Base-by-base conservation (phyloP, 2,888 invertebrate genomes). In the Phengaris alcon region DNA sequence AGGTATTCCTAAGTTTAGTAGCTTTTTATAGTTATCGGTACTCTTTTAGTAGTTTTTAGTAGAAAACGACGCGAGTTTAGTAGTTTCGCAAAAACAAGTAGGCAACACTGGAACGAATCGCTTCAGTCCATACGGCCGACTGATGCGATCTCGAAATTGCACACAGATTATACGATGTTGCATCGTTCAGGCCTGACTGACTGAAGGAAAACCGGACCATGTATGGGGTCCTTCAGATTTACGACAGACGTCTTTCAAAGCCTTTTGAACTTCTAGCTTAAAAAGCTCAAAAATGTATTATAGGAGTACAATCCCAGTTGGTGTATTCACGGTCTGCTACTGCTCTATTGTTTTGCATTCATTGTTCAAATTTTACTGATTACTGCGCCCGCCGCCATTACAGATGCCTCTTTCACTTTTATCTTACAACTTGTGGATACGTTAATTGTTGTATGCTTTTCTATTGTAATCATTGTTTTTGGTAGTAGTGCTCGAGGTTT, bases 281-380 rank as follows among this genome's bases (percentile, higher is more conserved):
- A 64, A 64, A 72, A 35, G 12, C 10, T 22, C 44, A 13, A 54
- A 75, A 75, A 70, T 57, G 64, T 78, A 78, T 77, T 79, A 79
- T 79, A 79, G 78, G 78, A 77, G 74, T 76, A 79, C 75, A 73
- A 68, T 57, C 77, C 74, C 74, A 74, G 69, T 69, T 35, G 13
- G 46, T 22, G 10, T 84, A 44, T 64, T 84, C 80, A 84, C 84
- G 83, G 85, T 86, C 86, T 86, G 82, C 79, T 80, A 77, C 77
- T 78, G 81, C 76, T 82, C 81, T 82, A 82, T 84, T 83, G 83
- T 82, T 79, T 80, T 81, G 79, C 81, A 78, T 77, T 80, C 82
- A 83, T 85, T 84, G 85, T 85, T 79, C 78, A 75, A 75, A 77
- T 78, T 81, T 77, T 78, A 78, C 79, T 81, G 82, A 82, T 82